Evolutionary conservation across 2,113 vertebrate species (phyloP), one percentile per base, ranked within the genome.

Genomic region (Tricholaema leucomelas): DNA sequence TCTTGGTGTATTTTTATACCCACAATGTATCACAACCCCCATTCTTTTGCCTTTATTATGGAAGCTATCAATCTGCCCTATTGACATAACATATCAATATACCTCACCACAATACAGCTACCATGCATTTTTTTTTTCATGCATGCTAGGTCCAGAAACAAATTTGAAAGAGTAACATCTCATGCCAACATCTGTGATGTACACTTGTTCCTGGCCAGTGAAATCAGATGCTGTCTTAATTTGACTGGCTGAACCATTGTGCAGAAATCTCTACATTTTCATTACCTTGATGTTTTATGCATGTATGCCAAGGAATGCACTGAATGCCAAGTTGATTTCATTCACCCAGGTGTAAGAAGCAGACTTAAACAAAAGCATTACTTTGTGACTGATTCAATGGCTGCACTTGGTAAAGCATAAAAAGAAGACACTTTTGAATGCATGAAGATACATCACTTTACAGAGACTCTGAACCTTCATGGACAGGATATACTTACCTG

Each of bases 91-190:
- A 90, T 76, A 82, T 36, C 36, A 20, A 54, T 28, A 66, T 35
- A 42, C 35, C 73, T 82, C 4, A 2, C 28, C 12, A 61, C 61
- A 73, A 50, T 8, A 76, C 27, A 87, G 59, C 15, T 65, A 48
- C 54, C 44, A 67, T 11, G 33, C 6, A 8, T 16, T n/a, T 63
- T 28, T 48, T 31, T 73, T 73, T 87, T 80, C 33, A 28, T 13
- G 7, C 13, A 59, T 25, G 6, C 28, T 74, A 55, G 46, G 31
- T 82, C 46, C 76, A 88, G 85, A 56, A 92, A 90, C 11, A 64
- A 83, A 91, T 81, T 65, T 86, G 73, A 81, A 83, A 91, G 27
- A 84, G 38, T 48, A 88, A 88, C 54, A 63, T 66, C 40, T 81
- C 58, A 42, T 79, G 76, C 67, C 85, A 94, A 0, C 31, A 74